Conservation (phyloP, 2,113 vertebrate species). For the Mugil cephalus region DNA sequence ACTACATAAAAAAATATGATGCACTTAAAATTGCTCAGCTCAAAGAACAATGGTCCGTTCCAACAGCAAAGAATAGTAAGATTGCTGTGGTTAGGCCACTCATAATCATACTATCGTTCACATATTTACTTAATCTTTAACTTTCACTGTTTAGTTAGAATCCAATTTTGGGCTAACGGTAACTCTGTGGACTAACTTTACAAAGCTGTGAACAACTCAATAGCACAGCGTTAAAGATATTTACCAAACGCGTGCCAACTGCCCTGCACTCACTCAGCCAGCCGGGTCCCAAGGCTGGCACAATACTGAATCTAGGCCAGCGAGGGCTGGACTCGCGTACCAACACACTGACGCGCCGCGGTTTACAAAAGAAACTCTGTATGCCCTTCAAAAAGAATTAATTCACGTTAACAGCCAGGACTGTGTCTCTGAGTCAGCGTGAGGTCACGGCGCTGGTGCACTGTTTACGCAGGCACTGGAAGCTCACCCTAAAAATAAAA, state of each 20-base stretch:
- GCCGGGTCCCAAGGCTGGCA: not conserved
- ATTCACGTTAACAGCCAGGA: constrained; percentile 29
- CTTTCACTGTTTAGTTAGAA: no score
- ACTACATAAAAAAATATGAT: no score
- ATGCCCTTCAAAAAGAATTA: constrained; percentile 32
- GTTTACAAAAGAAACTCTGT: constrained; percentile 26
- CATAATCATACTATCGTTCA: no score
- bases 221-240: not conserved
- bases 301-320: constrained; percentile 20
- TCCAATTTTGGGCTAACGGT: no score
- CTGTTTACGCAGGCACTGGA: constrained; percentile 26
- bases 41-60: no score
- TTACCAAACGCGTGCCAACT: not conserved
- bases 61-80: no score
- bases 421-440: constrained; percentile 14
- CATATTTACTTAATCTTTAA: no score
- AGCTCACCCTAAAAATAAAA: not conserved
- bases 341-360: constrained; percentile 9
- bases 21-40: no score
- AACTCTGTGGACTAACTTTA: no score
- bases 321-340: not conserved
- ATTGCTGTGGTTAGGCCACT: no score
- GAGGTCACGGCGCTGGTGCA: constrained; percentile 30
- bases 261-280: not conserved
- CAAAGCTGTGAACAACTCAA: no score